Base-by-base conservation (phyloP, 2,888 invertebrate genomes). In the Allophyes oxyacanthae region DNA sequence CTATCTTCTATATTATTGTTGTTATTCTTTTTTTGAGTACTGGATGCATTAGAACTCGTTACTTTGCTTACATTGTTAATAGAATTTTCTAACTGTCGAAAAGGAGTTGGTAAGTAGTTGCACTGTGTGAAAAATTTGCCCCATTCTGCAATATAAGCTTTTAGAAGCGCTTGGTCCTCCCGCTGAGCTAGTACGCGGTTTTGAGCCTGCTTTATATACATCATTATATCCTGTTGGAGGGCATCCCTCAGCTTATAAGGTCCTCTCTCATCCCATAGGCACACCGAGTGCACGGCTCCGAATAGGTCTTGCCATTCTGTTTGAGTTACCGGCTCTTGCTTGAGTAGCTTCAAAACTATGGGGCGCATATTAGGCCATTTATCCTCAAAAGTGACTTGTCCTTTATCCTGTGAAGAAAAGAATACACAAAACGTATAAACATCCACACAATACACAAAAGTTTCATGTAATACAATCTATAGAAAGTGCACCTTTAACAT, bases 131-230 rank as follows among this genome's bases (percentile, higher is more conserved):
- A 99, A 94, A 99, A 99, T 86, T 98, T 99, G 45, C 98, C 96
- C 99, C 99, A 99, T 91, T 99, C 99, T 6, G 97, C 96, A 77
- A 99, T 99, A 87, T 99, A 99, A 0, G 99, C 98, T 89, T 98
- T 98, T 6, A 99, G 94, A 33, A 99, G 95, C 0, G 99, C 98
- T 85, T 99, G 98, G 79, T 99, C 99, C 83, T 99, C 99, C 65
- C 98, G 96, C 83, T 99, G 98, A 0, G 97, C 96, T 68, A 98
- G 94, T 1, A 99, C 99, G 78, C 98, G 95, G 79, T 95, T 96
- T 88, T 99, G 98, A 28, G 99, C 99, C 86, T 98, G 97, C 84
- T 97, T 97, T 73, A 99, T 99, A 87, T 99, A 99, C 84, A 98
- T 97, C 83, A 98, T 96, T 66, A 99, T 98, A 86, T 99, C 98